A percentile compares a stretch with the other conserved stretches of the same genome.
Conservation (phyloP, 2,113 vertebrate species). For the Passer domesticus region DNA sequence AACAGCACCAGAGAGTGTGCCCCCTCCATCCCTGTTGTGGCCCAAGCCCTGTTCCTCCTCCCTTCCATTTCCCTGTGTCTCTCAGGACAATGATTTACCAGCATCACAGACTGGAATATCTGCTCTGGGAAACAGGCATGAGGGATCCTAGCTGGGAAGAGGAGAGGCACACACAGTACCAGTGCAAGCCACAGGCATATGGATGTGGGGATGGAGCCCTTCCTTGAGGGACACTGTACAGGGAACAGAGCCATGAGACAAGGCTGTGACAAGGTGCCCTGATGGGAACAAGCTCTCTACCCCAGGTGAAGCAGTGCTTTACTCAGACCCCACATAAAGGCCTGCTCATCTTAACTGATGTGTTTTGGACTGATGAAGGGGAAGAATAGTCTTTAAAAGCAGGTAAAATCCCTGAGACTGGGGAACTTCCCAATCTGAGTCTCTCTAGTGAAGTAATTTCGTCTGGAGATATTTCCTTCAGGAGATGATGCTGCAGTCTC, state of each 20-base stretch:
- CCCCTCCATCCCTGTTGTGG: neutral
- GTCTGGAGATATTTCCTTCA: neutral
- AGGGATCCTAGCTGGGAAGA: neutral
- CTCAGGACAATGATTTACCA: neutral
- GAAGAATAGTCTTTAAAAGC: neutral
- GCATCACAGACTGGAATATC: neutral
- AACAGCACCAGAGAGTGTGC: neutral
- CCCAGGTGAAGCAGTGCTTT: neutral
- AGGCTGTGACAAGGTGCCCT: neutral
- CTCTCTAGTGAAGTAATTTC: neutral
- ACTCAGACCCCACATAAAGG: neutral
- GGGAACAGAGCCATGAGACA: neutral
- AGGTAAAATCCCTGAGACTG: neutral
- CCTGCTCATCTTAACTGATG: neutral
- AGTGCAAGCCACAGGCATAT: rapidly evolving
- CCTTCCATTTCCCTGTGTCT: neutral
- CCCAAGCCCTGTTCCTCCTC: neutral
- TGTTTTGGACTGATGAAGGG: neutral
- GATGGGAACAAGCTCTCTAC: neutral
- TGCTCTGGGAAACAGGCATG: neutral
- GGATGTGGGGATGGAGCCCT: neutral
- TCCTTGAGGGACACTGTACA: neutral
- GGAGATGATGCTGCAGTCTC: neutral
- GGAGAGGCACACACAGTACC: rapidly evolving
- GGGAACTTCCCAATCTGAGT: neutral